A percentile compares a stretch with the other conserved stretches of the same genome.
Evolutionary conservation across 1,140 invertebrate genomes (phyloP).

Genomic region (Trypoxylus dichotomus): DNA sequence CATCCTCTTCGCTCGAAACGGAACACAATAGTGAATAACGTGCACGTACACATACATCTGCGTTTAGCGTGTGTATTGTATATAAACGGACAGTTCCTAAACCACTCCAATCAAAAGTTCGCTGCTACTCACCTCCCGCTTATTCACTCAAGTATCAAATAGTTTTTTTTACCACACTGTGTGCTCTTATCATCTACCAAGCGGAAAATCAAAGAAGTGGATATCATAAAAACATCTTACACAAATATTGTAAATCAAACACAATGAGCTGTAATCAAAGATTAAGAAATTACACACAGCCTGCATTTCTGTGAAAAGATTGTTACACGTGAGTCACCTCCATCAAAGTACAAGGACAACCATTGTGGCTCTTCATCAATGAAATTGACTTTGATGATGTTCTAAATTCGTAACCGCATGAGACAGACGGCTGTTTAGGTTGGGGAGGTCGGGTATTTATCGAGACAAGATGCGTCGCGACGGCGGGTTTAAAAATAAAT

Average conservation of each 20-base stretch:
- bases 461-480: neutral
- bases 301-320: too few relatives aligned
- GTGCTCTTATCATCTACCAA: too few relatives aligned
- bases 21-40: slow-evolving; percentile 14
- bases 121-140: neutral
- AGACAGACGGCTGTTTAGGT: neutral
- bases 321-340: too few relatives aligned
- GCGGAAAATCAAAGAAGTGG: neutral
- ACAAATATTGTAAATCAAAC: neutral
- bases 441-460: slow-evolving; percentile 11
- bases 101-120: neutral
- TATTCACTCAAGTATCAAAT: neutral
- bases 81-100: neutral
- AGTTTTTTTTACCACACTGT: neutral
- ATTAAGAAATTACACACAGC: too few relatives aligned
- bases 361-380: neutral
- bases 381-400: neutral
- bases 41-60: neutral
- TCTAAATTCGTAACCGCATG: neutral
- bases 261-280: neutral
- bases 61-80: neutral
- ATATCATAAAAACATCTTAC: neutral
- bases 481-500: slow-evolving; percentile 10
- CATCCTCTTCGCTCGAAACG: slow-evolving; percentile 10
- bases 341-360: neutral